Evolutionary conservation across 35 echinoderm and acorn worm genomes (phyloP), one percentile per base, ranked within the genome.

Genomic region (Amphiura filiformis): DNA sequence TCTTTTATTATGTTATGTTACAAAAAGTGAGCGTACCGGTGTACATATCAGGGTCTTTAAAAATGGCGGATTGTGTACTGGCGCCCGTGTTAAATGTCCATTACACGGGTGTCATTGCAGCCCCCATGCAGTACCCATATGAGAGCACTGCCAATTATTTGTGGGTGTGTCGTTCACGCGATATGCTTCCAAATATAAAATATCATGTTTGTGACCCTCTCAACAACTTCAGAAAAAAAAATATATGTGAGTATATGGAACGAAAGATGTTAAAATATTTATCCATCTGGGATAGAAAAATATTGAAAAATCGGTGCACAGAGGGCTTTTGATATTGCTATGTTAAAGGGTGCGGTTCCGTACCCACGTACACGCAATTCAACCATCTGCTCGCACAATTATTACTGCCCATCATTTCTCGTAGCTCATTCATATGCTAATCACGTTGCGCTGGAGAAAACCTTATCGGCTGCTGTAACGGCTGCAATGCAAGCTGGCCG

Each of bases 331-430:
- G 83, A 85, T 85, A 85, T 65, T 65, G 56, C 35, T 22, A 30
- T 61, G 56, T 61, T 30, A 1, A 44, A 64, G 81, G 83, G 83
- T 85, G 83, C 83, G 83, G 83, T 61, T 35, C 44, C 14, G 83
- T 65, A 61, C 83, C 83, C 83, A 61, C 32, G 33, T 33, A 64
- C 26, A 49, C 40, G 65, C 64, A n/a, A n/a, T n/a, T n/a, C n/a
- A 65, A 85, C 83, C 83, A 85, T 85, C 83, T 85, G 83, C 44
- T 70, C 56, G 47, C 83, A 47, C 81, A 83, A 49, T 83, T 49
- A 32, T 47, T 39, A 37, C 64, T 85, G 83, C 64, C 83, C 64
- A 61, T 85, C 83, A 85, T 37, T 61, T 61, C 83, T 85, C 13
- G 56, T 26, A 15, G 44, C 44, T 40, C 34, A 65, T 85, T 70